Conservation (phyloP, 2,888 invertebrate species). For the Pachymerium ferrugineum region DNA sequence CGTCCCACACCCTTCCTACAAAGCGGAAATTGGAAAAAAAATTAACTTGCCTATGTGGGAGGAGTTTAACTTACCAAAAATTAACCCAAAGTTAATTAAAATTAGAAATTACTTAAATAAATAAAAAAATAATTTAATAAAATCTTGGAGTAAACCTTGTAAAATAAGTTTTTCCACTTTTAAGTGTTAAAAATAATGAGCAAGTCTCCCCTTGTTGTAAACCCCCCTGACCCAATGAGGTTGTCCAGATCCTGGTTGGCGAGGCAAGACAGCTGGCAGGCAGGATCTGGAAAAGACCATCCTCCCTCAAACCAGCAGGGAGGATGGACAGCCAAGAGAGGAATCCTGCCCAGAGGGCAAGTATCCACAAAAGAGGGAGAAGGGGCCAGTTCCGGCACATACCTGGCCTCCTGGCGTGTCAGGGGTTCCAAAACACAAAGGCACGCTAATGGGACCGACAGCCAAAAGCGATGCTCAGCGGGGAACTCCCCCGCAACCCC, state of each 20-base stretch:
- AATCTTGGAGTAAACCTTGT: too few relatives aligned
- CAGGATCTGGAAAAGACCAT: constrained; percentile 21
- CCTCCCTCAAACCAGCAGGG: constrained; percentile 15
- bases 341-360: constrained; percentile 2
- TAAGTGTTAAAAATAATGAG: too few relatives aligned
- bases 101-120: not conserved
- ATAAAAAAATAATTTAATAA: too few relatives aligned
- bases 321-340: constrained; percentile 20
- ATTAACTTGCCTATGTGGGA: too few relatives aligned
- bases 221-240: constrained; percentile 3
- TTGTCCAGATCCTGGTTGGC: constrained; percentile 20
- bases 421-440: constrained; percentile 11
- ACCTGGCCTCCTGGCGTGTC: constrained; percentile 27
- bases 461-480: constrained; percentile 27
- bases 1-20: not conserved
- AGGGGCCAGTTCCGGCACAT: constrained; percentile 27
- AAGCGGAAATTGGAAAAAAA: not conserved
- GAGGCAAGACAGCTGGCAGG: constrained; percentile 12
- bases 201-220: not conserved
- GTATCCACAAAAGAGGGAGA: constrained; percentile 17
- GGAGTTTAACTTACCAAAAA: not conserved
- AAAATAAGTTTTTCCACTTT: too few relatives aligned
- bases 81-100: not conserved
- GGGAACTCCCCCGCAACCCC: constrained; percentile 22
- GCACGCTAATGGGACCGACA: constrained; percentile 25